A percentile compares a stretch with the other conserved stretches of the same genome.
Conservation (phyloP, 2,797 vertebrate species). For the Pseudomugil gertrudae region DNA sequence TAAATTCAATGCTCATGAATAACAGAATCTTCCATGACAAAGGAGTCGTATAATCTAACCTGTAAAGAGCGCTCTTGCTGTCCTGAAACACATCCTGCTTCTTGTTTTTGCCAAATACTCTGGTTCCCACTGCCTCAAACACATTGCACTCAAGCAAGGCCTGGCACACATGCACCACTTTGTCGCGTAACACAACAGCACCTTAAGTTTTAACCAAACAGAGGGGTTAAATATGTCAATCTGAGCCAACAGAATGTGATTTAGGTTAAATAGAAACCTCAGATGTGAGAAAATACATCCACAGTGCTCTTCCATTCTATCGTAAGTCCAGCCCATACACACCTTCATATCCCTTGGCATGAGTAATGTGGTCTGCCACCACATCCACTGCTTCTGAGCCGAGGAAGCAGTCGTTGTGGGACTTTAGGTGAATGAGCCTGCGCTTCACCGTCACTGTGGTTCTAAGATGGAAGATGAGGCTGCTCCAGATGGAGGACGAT, state of each 20-base stretch:
- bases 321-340: not conserved
- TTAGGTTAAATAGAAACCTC: not conserved
- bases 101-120: constrained; percentile 86
- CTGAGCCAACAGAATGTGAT: accelerated
- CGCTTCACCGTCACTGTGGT: constrained; percentile 89
- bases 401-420: constrained; percentile 88
- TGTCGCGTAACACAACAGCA: constrained; percentile 81
- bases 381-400: constrained; percentile 92
- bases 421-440: constrained; percentile 86
- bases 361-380: constrained; percentile 82
- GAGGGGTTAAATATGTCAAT: not conserved
- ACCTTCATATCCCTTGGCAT: constrained; percentile 85
- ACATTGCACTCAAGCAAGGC: constrained; percentile 90
- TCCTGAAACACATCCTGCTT: constrained; percentile 83
- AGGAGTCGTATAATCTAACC: constrained; percentile 60
- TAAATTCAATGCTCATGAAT: not conserved
- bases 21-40: too few species aligned
- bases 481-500: constrained; percentile 85
- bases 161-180: constrained; percentile 90
- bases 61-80: constrained; percentile 88
- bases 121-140: constrained; percentile 88
- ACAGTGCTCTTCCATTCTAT: not conserved
- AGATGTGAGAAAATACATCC: not conserved
- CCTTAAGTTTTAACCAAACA: constrained; percentile 50
- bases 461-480: constrained; percentile 87